phyloP scores from a whole-genome alignment of 1,140 invertebrate genomes.

The Bradysia coprophila region DNA sequence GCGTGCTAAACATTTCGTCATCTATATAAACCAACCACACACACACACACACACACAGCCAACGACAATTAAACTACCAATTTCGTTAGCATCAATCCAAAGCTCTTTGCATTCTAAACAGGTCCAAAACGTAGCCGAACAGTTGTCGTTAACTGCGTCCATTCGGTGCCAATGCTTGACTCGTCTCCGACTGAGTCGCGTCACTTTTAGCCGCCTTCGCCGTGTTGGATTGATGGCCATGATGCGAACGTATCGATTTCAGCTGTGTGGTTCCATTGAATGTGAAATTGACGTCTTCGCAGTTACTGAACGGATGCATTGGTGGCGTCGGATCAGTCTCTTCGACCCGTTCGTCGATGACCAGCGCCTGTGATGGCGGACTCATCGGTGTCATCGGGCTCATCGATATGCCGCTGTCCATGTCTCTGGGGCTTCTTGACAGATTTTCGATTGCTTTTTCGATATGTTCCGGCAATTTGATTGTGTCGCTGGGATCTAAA shows the following conservation, averaged over 20 bases:
- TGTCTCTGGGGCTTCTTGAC: constrained; percentile 24
- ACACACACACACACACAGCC: too few relatives aligned
- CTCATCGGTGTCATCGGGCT: constrained; percentile 21
- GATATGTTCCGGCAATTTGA: constrained; percentile 27
- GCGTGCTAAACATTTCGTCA: too few relatives aligned
- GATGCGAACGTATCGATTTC: constrained; percentile 17
- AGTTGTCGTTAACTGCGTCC: too few relatives aligned
- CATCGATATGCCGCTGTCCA: constrained; percentile 28
- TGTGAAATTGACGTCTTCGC: constrained; percentile 40
- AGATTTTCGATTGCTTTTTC: constrained; percentile 20
- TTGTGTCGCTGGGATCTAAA: constrained; percentile 6
- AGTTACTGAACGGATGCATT: constrained; percentile 34
- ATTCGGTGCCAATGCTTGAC: too few relatives aligned
- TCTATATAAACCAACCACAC: too few relatives aligned
- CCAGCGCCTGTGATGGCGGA: constrained; percentile 13
- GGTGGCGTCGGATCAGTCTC: constrained; percentile 21
- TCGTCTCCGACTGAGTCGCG: too few relatives aligned
- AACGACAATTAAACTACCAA: too few relatives aligned
- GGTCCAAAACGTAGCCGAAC: too few relatives aligned
- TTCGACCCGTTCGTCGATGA: constrained; percentile 13
- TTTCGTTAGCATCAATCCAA: too few relatives aligned
- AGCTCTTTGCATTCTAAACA: too few relatives aligned
- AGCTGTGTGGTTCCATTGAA: constrained; percentile 45
- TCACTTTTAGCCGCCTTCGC: too few relatives aligned
- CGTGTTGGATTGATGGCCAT: too few relatives aligned